These are phyloP conservation scores for Trisateles emortualis DNA, from an alignment of 2,888 invertebrate species.

Conservation along the genomic window DNA sequence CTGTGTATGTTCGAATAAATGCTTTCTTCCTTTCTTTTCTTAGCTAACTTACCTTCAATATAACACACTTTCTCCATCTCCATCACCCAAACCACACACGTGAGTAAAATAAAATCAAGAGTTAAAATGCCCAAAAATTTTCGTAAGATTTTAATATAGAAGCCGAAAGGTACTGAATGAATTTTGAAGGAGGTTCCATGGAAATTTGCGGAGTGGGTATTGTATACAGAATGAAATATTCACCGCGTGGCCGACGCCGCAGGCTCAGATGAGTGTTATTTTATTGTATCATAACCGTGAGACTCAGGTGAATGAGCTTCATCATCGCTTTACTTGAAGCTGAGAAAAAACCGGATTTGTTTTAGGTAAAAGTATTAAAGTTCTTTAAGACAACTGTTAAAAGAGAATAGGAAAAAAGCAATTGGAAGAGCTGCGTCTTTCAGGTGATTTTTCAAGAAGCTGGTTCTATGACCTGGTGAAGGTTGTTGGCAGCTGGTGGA, in stretches of 20 bases:
- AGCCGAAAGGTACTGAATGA: conserved; percentile 33
- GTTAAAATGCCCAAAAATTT: conserved; percentile 11
- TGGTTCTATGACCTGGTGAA: too few species aligned
- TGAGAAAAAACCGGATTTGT: background rate
- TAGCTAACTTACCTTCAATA: background rate
- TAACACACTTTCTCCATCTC: background rate
- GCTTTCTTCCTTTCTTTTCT: too few species aligned
- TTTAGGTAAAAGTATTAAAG: background rate
- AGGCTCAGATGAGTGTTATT: background rate
- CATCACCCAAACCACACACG: background rate
- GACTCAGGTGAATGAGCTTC: background rate
- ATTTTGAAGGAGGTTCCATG: conserved; percentile 37
- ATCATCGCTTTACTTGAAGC: background rate
- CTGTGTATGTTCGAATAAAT: too few species aligned
- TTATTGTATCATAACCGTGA: conserved; percentile 5
- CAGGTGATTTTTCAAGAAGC: too few species aligned
- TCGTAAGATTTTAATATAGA: conserved; percentile 33
- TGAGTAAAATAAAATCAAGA: conserved; percentile 1
- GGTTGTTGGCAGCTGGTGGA: too few species aligned
- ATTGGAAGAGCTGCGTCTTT: too few species aligned
- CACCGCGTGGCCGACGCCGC: conserved; percentile 12
- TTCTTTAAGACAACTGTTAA: too few species aligned
- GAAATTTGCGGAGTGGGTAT: conserved; percentile 34
- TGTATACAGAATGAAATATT: conserved; percentile 32
- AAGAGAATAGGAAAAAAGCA: too few species aligned